Conservation (phyloP, 2,113 vertebrate species). For the Centrocercus urophasianus region DNA sequence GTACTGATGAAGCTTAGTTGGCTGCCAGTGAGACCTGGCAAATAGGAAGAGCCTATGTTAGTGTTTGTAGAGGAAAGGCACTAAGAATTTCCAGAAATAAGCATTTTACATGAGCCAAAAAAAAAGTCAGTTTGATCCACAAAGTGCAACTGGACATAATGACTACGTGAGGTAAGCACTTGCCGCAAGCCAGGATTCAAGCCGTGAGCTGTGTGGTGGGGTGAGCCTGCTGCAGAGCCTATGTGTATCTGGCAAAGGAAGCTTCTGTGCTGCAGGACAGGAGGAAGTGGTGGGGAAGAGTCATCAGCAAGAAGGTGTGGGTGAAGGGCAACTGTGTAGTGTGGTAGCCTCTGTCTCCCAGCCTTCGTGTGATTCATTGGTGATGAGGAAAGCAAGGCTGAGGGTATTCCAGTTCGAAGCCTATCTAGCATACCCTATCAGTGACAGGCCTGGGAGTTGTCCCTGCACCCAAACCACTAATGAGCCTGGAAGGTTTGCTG, state of each 20-base stretch:
- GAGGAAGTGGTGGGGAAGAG: accelerated
- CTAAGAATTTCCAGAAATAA: background rate
- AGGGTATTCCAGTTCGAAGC: background rate
- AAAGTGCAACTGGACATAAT: background rate
- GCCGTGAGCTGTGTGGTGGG: background rate
- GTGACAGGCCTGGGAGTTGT: background rate
- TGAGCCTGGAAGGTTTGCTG: background rate
- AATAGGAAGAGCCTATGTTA: background rate
- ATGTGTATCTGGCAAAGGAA: background rate
- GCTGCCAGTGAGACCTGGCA: background rate
- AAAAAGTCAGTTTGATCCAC: background rate
- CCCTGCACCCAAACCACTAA: background rate
- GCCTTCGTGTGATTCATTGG: background rate
- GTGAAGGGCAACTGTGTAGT: background rate
- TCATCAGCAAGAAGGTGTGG: background rate
- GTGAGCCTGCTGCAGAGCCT: accelerated
- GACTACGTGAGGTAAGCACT: background rate
- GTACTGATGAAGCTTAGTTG: background rate
- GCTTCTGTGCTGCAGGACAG: background rate
- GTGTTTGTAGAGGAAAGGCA: background rate
- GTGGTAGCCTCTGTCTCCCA: background rate
- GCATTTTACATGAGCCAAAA: background rate
- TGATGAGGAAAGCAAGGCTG: background rate
- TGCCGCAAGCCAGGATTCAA: background rate
- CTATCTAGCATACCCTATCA: background rate